phyloP scores from a whole-genome alignment of 2,113 vertebrate species.

The Alethe castanea region DNA sequence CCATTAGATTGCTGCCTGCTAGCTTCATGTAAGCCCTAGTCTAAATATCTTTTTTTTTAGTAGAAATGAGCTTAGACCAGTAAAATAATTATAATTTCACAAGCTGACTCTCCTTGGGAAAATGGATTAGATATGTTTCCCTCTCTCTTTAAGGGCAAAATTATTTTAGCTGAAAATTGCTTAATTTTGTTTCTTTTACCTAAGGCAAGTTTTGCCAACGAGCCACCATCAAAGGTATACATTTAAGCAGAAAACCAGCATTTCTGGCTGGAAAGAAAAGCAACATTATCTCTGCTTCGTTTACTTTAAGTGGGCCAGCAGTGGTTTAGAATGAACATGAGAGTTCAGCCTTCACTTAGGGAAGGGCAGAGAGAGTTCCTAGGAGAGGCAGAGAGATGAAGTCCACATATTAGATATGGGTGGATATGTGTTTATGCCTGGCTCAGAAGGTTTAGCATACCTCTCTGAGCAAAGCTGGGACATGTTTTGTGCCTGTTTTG shows the following conservation, averaged over 20 bases:
- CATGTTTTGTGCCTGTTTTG: conserved; percentile 17
- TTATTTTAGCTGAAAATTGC: conserved; percentile 40
- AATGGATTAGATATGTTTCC: conserved; percentile 1
- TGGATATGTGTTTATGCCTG: neutral
- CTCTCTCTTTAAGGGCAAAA: conserved; percentile 7
- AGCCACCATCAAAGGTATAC: conserved; percentile 46
- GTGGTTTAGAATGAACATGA: neutral
- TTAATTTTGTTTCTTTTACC: conserved; percentile 63
- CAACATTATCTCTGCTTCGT: conserved; percentile 41
- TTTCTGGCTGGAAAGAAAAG: conserved; percentile 67
- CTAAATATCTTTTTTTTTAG: neutral
- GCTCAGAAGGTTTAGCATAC: conserved; percentile 4
- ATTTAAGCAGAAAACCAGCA: conserved; percentile 61
- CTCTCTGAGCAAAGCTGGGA: conserved; percentile 21
- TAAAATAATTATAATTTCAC: neutral
- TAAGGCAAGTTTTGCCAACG: conserved; percentile 49
- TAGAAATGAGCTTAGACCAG: neutral
- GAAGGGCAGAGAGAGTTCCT: neutral
- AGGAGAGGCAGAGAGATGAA: neutral
- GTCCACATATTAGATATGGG: neutral
- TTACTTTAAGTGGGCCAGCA: conserved; percentile 36
- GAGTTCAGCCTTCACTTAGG: conserved; percentile 4
- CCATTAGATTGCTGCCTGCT: neutral
- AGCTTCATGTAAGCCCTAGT: neutral
- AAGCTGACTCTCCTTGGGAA: neutral